Conservation (phyloP, 2,113 vertebrate genomes). For the Leptodactylus fuscus region DNA sequence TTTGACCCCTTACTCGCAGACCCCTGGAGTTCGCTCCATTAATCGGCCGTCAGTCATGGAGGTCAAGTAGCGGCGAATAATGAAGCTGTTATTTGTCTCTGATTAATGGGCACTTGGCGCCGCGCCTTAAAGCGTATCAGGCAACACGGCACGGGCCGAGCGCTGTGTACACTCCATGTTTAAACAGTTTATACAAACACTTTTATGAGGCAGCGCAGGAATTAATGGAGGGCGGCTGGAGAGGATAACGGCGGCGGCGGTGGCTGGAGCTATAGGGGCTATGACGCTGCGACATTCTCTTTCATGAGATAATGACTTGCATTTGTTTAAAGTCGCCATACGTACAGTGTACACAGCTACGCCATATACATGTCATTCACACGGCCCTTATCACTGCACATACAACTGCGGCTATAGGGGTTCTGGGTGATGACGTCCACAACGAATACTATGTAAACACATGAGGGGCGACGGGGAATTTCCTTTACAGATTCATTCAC, state of each 20-base stretch:
- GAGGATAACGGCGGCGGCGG: too few species aligned
- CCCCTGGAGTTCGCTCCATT: too few species aligned
- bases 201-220: constrained; percentile 11
- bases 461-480: neutral
- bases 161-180: constrained; percentile 13
- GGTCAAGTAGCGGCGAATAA: too few species aligned
- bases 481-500: neutral
- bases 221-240: constrained; percentile 10
- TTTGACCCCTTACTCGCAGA: too few species aligned
- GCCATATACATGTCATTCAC: neutral
- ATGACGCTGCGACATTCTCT: too few species aligned
- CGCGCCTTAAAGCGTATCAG: too few species aligned
- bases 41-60: too few species aligned
- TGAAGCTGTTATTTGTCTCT: too few species aligned
- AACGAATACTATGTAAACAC: neutral
- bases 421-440: neutral
- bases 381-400: neutral
- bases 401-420: neutral
- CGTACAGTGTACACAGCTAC: neutral
- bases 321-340: too few species aligned
- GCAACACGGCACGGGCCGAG: too few species aligned
- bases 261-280: neutral
- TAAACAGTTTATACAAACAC: constrained; percentile 32
- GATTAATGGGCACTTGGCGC: too few species aligned
- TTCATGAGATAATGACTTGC: neutral